Evolutionary conservation across 2,888 invertebrate species (phyloP).

Genomic region (Strigamia transsilvanica): DNA sequence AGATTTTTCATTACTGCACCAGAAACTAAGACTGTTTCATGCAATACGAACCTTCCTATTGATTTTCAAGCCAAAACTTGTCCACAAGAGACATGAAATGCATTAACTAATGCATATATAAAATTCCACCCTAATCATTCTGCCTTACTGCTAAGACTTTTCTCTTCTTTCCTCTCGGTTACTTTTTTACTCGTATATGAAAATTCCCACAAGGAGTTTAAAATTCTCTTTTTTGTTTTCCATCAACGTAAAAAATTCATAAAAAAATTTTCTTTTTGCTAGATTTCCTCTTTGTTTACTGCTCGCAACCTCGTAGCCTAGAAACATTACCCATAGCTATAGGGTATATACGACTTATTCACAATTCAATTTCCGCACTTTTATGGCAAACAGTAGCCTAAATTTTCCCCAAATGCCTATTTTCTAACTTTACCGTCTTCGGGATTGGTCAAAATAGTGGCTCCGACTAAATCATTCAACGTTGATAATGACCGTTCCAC

Average conservation of each 20-base stretch:
- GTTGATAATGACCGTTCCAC: conserved; percentile 29
- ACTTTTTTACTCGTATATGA: neutral
- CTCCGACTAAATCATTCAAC: conserved; percentile 7
- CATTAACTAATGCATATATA: conserved; percentile 48
- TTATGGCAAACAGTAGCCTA: conserved; percentile 43
- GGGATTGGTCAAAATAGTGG: conserved; percentile 12
- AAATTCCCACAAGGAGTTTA: conserved; percentile 47
- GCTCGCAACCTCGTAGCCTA: neutral
- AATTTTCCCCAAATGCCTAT: conserved; percentile 45
- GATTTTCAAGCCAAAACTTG: conserved; percentile 43
- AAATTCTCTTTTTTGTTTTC: conserved; percentile 8
- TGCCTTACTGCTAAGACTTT: neutral
- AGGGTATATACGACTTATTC: conserved; percentile 46
- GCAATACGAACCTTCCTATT: conserved; percentile 39
- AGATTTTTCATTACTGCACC: conserved; percentile 32
- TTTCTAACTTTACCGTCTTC: conserved; percentile 36
- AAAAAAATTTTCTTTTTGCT: conserved; percentile 32
- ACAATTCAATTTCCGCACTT: conserved; percentile 45
- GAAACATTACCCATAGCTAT: conserved; percentile 45
- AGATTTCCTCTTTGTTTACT: conserved; percentile 47
- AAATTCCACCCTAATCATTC: conserved; percentile 43
- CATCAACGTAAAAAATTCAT: conserved; percentile 40
- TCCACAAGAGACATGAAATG: conserved; percentile 44
- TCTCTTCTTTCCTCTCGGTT: neutral
- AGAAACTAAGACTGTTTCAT: conserved; percentile 26